Conservation (phyloP, 2,888 invertebrate species). For the Scaptomyza cyrtandrae region DNA sequence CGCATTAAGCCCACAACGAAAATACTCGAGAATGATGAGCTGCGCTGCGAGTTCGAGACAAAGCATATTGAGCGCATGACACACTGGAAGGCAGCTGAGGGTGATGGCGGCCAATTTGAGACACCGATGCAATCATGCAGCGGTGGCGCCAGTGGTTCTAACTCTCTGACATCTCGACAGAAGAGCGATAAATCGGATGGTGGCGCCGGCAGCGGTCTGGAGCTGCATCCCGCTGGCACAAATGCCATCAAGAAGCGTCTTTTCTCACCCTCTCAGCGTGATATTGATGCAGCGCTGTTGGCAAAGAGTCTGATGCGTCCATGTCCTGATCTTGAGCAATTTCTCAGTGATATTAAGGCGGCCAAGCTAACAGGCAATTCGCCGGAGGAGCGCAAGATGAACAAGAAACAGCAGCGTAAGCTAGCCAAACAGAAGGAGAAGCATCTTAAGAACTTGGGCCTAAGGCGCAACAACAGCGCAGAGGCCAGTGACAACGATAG, state of each 20-base stretch:
- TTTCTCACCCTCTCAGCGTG: constrained; percentile 67
- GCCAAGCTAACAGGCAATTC: constrained; percentile 82
- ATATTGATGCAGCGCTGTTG: constrained; percentile 65
- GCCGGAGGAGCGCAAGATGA: constrained; percentile 84
- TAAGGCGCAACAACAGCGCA: constrained; percentile 77
- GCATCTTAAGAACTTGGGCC: constrained; percentile 86
- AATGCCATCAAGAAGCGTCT: constrained; percentile 80
- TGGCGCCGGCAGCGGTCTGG: constrained; percentile 51
- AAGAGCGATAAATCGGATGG: constrained; percentile 78
- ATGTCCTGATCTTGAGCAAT: constrained; percentile 82
- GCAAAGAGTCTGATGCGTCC: constrained; percentile 62
- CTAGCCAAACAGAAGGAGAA: constrained; percentile 86
- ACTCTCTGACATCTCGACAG: constrained; percentile 63
- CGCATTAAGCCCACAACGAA: constrained; percentile 89
- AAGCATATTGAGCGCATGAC: constrained; percentile 86
- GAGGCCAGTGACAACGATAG: constrained; percentile 80
- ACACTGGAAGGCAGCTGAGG: constrained; percentile 65
- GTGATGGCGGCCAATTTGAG: constrained; percentile 46
- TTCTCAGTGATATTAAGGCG: constrained; percentile 82
- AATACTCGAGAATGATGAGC: constrained; percentile 88
- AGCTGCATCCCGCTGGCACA: constrained; percentile 66
- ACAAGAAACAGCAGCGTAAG: constrained; percentile 84
- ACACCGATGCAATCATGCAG: constrained; percentile 63
- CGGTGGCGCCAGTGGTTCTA: constrained; percentile 37
- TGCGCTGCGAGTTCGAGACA: constrained; percentile 86